Evolutionary conservation across 1,140 invertebrate genomes (phyloP), one percentile per base, ranked within the genome.

Genomic region (Drosophila tropicalis): DNA sequence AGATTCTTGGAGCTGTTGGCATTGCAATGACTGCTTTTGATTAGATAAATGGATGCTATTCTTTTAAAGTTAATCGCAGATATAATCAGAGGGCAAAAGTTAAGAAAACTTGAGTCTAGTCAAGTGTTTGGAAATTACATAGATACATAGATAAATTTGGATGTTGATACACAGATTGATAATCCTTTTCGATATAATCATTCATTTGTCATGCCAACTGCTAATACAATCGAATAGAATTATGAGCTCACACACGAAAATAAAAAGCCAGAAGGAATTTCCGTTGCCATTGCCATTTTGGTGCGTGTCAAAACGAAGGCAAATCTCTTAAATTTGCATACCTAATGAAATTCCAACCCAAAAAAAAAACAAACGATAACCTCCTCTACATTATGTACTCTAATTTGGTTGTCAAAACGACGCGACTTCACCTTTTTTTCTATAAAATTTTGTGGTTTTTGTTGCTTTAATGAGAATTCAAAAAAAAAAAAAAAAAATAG

Each of bases 401-500:
- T 41, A 62, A 47, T 62, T 62, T 51, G 47, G 41, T 64, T 64
- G 62, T 64, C 62, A 64, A 64, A 51, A 34, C 47, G 44, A 51
- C 44, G 17, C 17, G 17, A 51, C 9, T 51, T 51, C 13, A 51
- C 17, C 44, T 51, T 22, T 51, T 51, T 47, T 47, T 5, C 15
- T 47, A 6, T 47, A 9, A 7, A 4, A 2, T 17, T 17, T 47
- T 9, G 41, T 44, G 19, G 41, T 34, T 29, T 17, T 62, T 15
- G 10, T 15, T 47, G 25, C 25, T 32, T 47, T 19, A 62, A 44
- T 58, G 40, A 29, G 40, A 44, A 47, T 62, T 62, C 60, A 63
- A 7, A 19, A 32, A 57, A 25, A n/a, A 44, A 10, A 13, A 58
- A 36, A 36, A 36, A 36, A 36, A 39, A 84, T 89, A 78, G 80